Evolutionary conservation across 2,113 vertebrate genomes (phyloP).

Genomic region (Phalacrocorax pelagicus): DNA sequence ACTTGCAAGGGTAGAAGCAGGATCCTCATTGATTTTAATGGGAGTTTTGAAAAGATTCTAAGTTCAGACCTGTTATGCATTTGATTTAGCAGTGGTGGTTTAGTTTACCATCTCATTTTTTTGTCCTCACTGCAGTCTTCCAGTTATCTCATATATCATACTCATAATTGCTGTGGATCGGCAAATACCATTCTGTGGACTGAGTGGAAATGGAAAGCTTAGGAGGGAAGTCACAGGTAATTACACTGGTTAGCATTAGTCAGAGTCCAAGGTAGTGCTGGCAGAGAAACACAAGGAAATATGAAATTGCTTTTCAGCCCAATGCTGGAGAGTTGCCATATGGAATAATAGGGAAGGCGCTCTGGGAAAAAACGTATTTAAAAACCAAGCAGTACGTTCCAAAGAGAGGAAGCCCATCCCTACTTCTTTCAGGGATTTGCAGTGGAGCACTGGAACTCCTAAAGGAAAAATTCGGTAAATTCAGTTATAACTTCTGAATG

Average conservation of each 20-base stretch:
- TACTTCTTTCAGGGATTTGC: not conserved
- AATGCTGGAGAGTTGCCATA: not conserved
- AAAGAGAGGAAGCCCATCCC: not conserved
- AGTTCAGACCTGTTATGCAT: not conserved
- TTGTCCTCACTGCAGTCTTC: not conserved
- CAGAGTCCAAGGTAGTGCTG: not conserved
- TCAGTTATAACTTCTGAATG: not conserved
- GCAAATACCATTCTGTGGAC: not conserved
- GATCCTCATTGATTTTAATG: not conserved
- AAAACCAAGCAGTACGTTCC: slow-evolving; percentile 10
- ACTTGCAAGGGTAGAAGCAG: not conserved
- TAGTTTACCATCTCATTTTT: not conserved
- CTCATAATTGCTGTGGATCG: not conserved
- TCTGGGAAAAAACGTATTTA: slow-evolving; percentile 14
- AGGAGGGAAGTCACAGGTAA: not conserved
- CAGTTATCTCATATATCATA: not conserved
- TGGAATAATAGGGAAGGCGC: slow-evolving; percentile 1
- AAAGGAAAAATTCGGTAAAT: slow-evolving; percentile 15
- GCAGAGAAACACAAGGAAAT: slow-evolving; percentile 42
- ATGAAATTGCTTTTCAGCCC: slow-evolving; percentile 7
- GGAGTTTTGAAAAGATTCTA: not conserved
- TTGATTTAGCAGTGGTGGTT: not conserved
- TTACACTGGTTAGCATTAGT: slow-evolving; percentile 44
- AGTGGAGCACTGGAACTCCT: not conserved
- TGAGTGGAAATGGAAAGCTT: slow-evolving; percentile 9